Percentiles rank a stretch among this genome's conserved stretches.
Conservation (phyloP, 2,888 invertebrate genomes). For the Phalera bucephala region DNA sequence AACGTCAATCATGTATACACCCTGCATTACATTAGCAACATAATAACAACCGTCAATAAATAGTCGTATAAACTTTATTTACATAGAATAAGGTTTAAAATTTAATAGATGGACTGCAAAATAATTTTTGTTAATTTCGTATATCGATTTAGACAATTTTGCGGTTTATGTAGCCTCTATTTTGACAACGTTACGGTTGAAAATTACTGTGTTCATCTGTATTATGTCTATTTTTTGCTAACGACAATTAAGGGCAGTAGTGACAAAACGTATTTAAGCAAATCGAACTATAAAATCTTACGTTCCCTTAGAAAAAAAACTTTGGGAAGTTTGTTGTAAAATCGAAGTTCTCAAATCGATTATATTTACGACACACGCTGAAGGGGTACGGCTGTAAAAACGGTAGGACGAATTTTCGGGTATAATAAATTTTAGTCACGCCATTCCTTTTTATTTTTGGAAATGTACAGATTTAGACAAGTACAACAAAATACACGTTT, state of each 20-base stretch:
- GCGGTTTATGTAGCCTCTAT: slow-evolving; percentile 9
- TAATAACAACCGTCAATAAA: slow-evolving; percentile 5
- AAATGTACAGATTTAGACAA: slow-evolving; percentile 11
- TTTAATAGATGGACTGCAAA: not conserved
- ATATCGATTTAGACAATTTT: slow-evolving; percentile 1
- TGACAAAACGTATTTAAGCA: slow-evolving; percentile 54
- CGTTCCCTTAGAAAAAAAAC: slow-evolving; percentile 42
- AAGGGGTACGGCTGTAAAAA: slow-evolving; percentile 61
- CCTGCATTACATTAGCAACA: slow-evolving; percentile 29
- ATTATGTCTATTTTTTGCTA: not conserved
- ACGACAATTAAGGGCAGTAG: slow-evolving; percentile 44
- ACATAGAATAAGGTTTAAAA: slow-evolving; percentile 5
- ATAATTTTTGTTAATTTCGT: not conserved
- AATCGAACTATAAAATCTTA: slow-evolving; percentile 56
- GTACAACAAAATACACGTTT: too few relatives aligned
- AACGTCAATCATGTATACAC: slow-evolving; percentile 64
- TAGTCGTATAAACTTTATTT: slow-evolving; percentile 7
- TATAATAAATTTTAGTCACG: too few relatives aligned
- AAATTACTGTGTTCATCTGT: slow-evolving; percentile 9
- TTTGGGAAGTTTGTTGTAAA: slow-evolving; percentile 44
- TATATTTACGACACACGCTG: slow-evolving; percentile 51
- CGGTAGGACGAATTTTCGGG: slow-evolving; percentile 61
- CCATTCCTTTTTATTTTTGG: slow-evolving; percentile 15
- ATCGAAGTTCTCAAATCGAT: slow-evolving; percentile 49
- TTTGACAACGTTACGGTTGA: slow-evolving; percentile 17